Evolutionary conservation across 2,797 vertebrate species (phyloP), one percentile per base, ranked within the genome.

Genomic region (Acropternis orthonyx): DNA sequence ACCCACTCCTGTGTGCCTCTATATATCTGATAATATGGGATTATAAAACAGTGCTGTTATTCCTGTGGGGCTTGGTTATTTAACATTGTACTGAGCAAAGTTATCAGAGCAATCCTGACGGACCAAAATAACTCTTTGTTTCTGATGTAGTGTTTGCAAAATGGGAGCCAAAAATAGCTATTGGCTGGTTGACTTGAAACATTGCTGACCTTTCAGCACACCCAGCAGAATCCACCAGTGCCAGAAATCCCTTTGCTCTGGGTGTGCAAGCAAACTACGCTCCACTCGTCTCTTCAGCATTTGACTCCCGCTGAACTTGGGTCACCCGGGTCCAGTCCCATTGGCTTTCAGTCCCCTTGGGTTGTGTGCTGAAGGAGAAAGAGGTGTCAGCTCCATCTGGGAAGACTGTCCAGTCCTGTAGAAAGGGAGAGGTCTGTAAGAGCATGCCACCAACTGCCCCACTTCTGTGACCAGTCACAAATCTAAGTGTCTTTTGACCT

Each of bases 101-200:
- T 93, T 95, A 95, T 92, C 95, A 92, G 94, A 93, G 66, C 51
- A 76, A 73, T 85, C 88, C 94, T 9, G 5, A 66, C 0, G 11
- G 92, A 96, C 92, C 72, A 79, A 95, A 97, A 96, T 95, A 96
- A 79, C 89, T 82, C 91, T 93, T 96, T 96, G 95, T 96, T 96
- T 95, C 85, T 92, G 59, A 69, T 62, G 44, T 56, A 27, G 19
- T 81, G 59, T 88, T 95, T 95, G 91, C 74, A 94, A 96, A 96
- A 94, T 79, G 61, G 56, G 39, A 96, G 89, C 92, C 85, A 92
- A 94, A 96, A 96, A 96, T 94, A 97, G 95, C 88, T 93, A 22
- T 88, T 92, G 82, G 66, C 71, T 91, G 76, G 66, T 37, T 88
- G 82, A 61, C 85, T 73, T 73, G 69, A 92, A 94, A 52, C 90